Evolutionary conservation across 2,888 invertebrate genomes (phyloP).

Genomic region (Drosophila paracracens): DNA sequence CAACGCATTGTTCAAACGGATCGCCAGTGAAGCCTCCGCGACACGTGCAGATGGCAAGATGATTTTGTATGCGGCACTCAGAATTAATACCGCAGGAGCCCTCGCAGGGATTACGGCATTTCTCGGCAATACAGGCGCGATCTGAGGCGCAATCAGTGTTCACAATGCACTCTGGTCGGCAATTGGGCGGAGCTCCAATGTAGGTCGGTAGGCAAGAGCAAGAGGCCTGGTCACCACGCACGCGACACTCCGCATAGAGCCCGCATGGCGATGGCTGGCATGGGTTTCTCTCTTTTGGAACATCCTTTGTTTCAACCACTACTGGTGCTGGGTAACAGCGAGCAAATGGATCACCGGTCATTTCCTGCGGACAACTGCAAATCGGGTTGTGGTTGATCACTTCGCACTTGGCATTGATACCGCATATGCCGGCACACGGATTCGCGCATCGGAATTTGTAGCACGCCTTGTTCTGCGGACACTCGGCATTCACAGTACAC

Average conservation of each 20-base stretch:
- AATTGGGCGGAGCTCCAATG: conserved; percentile 89
- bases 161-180: conserved; percentile 88
- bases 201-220: conserved; percentile 89
- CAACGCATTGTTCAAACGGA: conserved; percentile 88
- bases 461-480: conserved; percentile 91
- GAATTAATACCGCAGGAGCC: conserved; percentile 91
- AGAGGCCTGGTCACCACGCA: conserved; percentile 87
- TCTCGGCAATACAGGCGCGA: conserved; percentile 89
- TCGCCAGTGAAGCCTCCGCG: conserved; percentile 88
- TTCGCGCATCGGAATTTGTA: conserved; percentile 93
- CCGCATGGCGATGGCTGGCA: conserved; percentile 92
- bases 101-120: conserved; percentile 89
- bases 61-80: conserved; percentile 89
- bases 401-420: conserved; percentile 90
- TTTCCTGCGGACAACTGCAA: conserved; percentile 90
- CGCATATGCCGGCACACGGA: conserved; percentile 93
- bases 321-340: conserved; percentile 87
- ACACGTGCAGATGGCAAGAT: conserved; percentile 89
- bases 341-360: conserved; percentile 92
- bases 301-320: conserved; percentile 69
- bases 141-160: conserved; percentile 89
- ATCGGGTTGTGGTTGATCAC: conserved; percentile 93
- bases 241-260: conserved; percentile 89
- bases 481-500: conserved; percentile 93
- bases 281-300: conserved; percentile 85